Evolutionary conservation across 2,113 vertebrate genomes (phyloP).

Genomic region (Eurystomus gularis): DNA sequence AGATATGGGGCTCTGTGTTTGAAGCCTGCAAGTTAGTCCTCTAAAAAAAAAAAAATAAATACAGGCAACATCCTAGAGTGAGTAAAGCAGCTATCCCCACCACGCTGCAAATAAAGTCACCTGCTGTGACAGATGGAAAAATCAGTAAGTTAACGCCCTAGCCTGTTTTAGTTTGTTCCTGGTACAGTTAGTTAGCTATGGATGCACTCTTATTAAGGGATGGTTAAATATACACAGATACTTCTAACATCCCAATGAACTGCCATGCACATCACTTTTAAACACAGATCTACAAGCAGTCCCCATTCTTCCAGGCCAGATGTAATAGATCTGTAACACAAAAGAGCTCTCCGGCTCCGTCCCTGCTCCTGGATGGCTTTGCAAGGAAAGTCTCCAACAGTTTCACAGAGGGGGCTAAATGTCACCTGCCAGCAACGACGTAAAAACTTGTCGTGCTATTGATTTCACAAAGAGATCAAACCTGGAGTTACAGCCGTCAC

Average conservation of each 20-base stretch:
- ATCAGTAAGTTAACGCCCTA: neutral
- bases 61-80: fast-evolving
- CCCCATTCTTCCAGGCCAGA: neutral
- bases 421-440: neutral
- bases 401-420: neutral
- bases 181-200: neutral
- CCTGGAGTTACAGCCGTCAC: neutral
- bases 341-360: neutral
- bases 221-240: neutral
- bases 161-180: neutral
- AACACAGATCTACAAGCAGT: neutral
- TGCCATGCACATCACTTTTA: neutral
- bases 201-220: neutral
- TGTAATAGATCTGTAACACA: neutral
- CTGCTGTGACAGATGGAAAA: neutral
- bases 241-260: neutral
- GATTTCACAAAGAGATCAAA: neutral
- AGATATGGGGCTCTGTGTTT: fast-evolving
- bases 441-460: neutral
- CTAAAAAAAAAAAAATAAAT: no score
- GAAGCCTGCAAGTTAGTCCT: neutral
- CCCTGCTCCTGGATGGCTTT: neutral
- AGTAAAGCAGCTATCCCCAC: neutral
- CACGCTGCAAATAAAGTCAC: neutral
- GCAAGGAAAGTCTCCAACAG: neutral